Conservation (phyloP, 2,888 invertebrate genomes). For the Ferdinandea cuprea region DNA sequence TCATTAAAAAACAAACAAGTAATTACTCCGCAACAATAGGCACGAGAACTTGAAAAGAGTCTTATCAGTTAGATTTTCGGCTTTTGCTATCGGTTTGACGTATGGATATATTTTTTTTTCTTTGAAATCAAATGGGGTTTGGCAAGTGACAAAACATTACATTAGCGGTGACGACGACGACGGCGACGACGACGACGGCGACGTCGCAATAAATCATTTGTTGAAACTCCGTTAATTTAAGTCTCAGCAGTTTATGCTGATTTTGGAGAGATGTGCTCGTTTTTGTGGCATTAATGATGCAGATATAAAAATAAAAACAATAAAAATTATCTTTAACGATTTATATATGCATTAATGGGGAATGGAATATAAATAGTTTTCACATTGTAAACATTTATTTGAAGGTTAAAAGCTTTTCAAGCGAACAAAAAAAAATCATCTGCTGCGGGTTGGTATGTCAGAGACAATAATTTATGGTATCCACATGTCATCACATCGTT, state of each 20-base stretch:
- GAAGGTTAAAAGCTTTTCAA: not conserved
- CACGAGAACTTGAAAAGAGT: constrained; percentile 4
- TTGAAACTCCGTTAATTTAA: no score
- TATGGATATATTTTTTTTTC: not conserved
- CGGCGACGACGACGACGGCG: no score
- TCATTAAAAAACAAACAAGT: not conserved
- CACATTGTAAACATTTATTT: not conserved
- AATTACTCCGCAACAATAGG: not conserved
- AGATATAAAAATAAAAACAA: not conserved
- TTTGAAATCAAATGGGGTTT: not conserved
- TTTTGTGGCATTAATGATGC: not conserved
- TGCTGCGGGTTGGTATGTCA: not conserved
- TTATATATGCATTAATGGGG: no score
- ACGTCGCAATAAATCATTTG: no score
- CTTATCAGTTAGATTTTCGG: constrained; percentile 36
- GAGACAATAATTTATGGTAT: not conserved
- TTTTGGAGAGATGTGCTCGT: not conserved
- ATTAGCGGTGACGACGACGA: no score
- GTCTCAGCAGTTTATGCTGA: no score
- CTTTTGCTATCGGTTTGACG: constrained; percentile 29
- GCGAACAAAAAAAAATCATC: not conserved
- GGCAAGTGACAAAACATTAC: not conserved
- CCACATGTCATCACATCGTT: not conserved
- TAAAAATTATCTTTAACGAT: constrained; percentile 1
- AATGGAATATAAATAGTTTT: constrained; percentile 2